Conservation (phyloP, 2,888 invertebrate genomes). For the Drepana falcataria region DNA sequence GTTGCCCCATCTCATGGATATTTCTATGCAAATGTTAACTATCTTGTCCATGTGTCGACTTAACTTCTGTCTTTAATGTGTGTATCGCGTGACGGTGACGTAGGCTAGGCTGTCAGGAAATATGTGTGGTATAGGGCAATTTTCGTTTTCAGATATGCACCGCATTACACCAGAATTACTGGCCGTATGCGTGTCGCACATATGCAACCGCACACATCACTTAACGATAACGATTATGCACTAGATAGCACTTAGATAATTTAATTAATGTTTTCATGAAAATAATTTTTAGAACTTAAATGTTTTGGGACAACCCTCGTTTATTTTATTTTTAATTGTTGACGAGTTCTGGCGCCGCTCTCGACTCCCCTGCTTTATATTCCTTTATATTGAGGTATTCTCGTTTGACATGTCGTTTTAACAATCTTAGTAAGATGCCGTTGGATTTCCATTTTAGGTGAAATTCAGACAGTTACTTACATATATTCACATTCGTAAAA, state of each 20-base stretch:
- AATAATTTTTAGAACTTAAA: constrained; percentile 64
- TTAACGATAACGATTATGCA: constrained; percentile 72
- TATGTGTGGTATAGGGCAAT: constrained; percentile 79
- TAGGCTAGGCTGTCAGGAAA: constrained; percentile 69
- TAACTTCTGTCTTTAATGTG: constrained; percentile 71
- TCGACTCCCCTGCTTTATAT: constrained; percentile 63
- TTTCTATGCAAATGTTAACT: constrained; percentile 71
- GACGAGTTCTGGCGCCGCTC: constrained; percentile 69
- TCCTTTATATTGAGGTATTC: constrained; percentile 26
- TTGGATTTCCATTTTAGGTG: constrained; percentile 29
- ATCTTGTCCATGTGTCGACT: constrained; percentile 75
- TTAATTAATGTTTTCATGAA: constrained; percentile 59
- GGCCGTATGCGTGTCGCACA: constrained; percentile 79
- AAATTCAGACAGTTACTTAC: constrained; percentile 24
- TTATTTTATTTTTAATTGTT: constrained; percentile 56
- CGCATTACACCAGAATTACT: constrained; percentile 79
- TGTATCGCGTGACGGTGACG: constrained; percentile 59
- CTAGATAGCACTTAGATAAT: constrained; percentile 78
- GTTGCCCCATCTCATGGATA: constrained; percentile 79
- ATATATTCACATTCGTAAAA: constrained; percentile 16
- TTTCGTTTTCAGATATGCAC: constrained; percentile 80
- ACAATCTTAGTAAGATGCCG: constrained; percentile 27
- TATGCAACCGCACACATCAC: constrained; percentile 79
- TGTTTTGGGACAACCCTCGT: constrained; percentile 80
- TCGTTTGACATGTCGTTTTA: constrained; percentile 30